These are phyloP conservation scores for Scotopteryx bipunctaria DNA, from an alignment of 2,888 invertebrate genomes.

Conservation along the genomic window DNA sequence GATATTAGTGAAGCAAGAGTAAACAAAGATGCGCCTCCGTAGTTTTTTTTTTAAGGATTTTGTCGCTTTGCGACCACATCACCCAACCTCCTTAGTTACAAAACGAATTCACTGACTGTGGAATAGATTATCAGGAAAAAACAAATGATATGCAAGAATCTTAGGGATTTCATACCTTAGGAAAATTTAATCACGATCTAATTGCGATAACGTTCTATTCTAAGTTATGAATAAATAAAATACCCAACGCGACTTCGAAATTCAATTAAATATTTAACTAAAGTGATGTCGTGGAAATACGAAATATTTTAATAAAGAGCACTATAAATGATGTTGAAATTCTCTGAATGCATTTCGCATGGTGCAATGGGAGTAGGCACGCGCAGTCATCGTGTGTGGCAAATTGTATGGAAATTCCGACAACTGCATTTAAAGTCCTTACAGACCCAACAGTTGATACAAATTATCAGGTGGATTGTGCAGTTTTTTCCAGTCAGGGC, in stretches of 20 bases:
- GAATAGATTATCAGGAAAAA: too few relatives aligned
- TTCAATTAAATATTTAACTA: constrained; percentile 6
- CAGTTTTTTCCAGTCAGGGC: too few relatives aligned
- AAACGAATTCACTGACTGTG: too few relatives aligned
- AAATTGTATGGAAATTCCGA: constrained; percentile 74
- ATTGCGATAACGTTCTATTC: too few relatives aligned
- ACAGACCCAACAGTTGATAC: constrained; percentile 31
- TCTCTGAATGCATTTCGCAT: constrained; percentile 40
- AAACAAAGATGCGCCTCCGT: neutral
- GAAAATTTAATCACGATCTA: too few relatives aligned
- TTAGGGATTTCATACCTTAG: too few relatives aligned
- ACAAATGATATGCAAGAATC: too few relatives aligned
- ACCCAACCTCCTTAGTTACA: too few relatives aligned
- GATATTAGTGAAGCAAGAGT: neutral
- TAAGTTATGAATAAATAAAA: too few relatives aligned
- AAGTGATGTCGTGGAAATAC: constrained; percentile 17
- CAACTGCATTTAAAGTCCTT: constrained; percentile 56
- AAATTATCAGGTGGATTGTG: constrained; percentile 36
- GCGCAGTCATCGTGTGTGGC: constrained; percentile 65
- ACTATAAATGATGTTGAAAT: constrained; percentile 38
- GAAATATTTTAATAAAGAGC: constrained; percentile 36
- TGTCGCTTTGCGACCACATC: too few relatives aligned
- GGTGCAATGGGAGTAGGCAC: constrained; percentile 39
- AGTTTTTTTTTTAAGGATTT: too few relatives aligned
- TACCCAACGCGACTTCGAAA: too few relatives aligned